Percentiles rank a stretch among this genome's conserved stretches.
Conservation (phyloP, 2,113 vertebrate genomes). For the Miniopterus natalensis region DNA sequence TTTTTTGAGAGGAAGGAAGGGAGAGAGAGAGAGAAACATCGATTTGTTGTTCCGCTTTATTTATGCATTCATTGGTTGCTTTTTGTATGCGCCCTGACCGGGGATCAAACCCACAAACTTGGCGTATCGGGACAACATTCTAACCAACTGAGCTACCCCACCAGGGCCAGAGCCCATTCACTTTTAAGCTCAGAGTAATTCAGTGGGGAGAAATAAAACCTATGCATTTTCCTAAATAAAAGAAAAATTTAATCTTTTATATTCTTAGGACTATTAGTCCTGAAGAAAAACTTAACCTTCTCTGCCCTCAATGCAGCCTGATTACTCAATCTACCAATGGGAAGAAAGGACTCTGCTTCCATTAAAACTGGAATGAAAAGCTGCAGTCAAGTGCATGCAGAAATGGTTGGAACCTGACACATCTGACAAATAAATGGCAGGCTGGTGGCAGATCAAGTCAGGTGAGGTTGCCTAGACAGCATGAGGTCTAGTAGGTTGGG, state of each 20-base stretch:
- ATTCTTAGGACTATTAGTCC: background rate
- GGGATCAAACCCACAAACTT: no score
- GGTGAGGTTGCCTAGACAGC: background rate
- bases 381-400: background rate
- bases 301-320: background rate
- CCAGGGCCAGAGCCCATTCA: background rate
- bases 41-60: no score
- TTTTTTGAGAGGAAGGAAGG: no score
- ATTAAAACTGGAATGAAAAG: constrained; percentile 31
- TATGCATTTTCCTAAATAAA: constrained; percentile 44
- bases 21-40: no score
- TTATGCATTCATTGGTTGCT: no score
- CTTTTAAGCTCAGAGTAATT: background rate
- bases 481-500: background rate
- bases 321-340: constrained; percentile 10
- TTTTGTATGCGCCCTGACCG: no score
- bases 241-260: constrained; percentile 47
- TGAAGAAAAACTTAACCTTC: constrained; percentile 46
- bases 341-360: constrained; percentile 26
- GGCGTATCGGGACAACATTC: no score
- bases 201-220: background rate
- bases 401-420: background rate
- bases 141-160: no score
- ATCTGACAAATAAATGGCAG: background rate
- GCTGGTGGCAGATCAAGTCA: background rate